Conservation (phyloP, 2,888 invertebrate species). For the Venustoraphidia nigricollis region DNA sequence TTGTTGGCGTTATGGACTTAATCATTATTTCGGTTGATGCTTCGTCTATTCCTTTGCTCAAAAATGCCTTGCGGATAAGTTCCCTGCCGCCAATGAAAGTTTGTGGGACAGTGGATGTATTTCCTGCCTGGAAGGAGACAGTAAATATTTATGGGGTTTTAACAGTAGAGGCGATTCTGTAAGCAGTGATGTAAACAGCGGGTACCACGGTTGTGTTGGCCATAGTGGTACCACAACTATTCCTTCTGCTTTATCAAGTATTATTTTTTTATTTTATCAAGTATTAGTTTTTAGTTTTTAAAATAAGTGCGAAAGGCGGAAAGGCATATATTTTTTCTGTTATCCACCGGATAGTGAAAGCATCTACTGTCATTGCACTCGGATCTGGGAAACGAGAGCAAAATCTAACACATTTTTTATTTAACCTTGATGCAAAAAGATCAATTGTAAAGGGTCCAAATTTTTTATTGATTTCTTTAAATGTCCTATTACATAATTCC, state of each 20-base stretch:
- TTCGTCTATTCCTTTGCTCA: too few species aligned
- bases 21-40: too few species aligned
- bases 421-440: constrained; percentile 10
- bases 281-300: too few species aligned
- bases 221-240: constrained; percentile 10
- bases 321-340: constrained; percentile 12
- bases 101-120: too few species aligned
- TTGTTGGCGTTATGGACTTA: neutral
- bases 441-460: constrained; percentile 10
- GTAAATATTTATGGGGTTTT: constrained; percentile 4
- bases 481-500: constrained; percentile 10
- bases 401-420: constrained; percentile 11
- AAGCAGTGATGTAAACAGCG: constrained; percentile 7
- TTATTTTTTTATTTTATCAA: too few species aligned
- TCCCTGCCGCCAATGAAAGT: too few species aligned
- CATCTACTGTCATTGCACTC: constrained; percentile 9
- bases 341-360: constrained; percentile 12
- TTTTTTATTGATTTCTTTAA: constrained; percentile 7
- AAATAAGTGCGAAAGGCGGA: too few species aligned
- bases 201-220: constrained; percentile 12
- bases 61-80: too few species aligned
- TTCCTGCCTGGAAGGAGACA: constrained; percentile 1
- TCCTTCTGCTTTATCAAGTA: constrained; percentile 9
- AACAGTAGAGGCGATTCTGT: constrained; percentile 1
- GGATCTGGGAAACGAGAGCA: constrained; percentile 11